A percentile compares a stretch with the other conserved stretches of the same genome.
phyloP scores from a whole-genome alignment of 1,140 invertebrate species.

The Dendroctonus valens region DNA sequence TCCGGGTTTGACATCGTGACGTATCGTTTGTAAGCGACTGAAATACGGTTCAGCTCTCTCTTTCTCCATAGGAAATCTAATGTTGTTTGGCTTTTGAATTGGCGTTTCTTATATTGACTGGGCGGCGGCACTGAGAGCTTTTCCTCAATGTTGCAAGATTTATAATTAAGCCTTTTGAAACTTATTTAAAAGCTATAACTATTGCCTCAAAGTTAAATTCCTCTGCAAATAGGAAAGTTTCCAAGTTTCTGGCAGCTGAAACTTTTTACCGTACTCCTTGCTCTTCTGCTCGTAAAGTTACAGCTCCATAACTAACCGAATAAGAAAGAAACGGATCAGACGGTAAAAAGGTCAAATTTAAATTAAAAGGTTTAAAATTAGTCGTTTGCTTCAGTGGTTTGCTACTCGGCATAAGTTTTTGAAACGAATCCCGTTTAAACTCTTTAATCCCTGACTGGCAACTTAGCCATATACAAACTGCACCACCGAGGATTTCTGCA shows the following conservation, averaged over 20 bases:
- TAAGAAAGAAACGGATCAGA: slow-evolving; percentile 15
- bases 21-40: neutral
- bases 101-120: no score
- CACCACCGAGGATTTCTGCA: slow-evolving; percentile 35
- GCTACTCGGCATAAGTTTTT: slow-evolving; percentile 13
- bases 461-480: slow-evolving; percentile 30
- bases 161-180: no score
- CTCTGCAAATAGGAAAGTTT: no score
- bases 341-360: slow-evolving; percentile 25
- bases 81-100: no score
- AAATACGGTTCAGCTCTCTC: no score
- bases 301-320: slow-evolving; percentile 10
- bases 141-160: no score
- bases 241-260: neutral
- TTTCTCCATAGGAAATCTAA: no score
- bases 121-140: no score
- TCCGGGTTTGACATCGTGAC: slow-evolving; percentile 16
- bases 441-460: slow-evolving; percentile 29
- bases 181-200: no score
- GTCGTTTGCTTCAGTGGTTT: slow-evolving; percentile 13
- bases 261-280: slow-evolving; percentile 1
- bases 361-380: slow-evolving; percentile 25
- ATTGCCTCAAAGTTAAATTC: no score
- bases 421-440: slow-evolving; percentile 22
- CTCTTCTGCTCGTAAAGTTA: slow-evolving; percentile 10